Evolutionary conservation across 2,113 vertebrate genomes (phyloP).

Genomic region (Prunella fulvescens): DNA sequence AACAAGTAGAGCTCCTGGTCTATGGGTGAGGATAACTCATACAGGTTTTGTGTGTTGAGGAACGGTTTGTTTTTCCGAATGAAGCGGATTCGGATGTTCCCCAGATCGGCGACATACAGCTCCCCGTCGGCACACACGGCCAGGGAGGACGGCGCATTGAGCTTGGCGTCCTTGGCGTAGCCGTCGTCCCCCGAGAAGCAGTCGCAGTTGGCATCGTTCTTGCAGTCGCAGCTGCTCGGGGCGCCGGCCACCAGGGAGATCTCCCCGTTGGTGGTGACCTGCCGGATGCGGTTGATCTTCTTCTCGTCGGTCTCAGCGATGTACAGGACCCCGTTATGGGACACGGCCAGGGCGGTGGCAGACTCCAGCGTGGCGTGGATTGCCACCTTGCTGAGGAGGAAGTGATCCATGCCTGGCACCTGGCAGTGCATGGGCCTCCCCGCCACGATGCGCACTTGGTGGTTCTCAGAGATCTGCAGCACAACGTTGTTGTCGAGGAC

Average conservation of each 20-base stretch:
- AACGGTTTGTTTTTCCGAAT: slow-evolving; percentile 93
- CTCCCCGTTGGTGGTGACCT: slow-evolving; percentile 92
- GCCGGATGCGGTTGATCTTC: slow-evolving; percentile 93
- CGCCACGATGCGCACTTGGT: slow-evolving; percentile 94
- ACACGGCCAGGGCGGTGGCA: slow-evolving; percentile 88
- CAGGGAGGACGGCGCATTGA: slow-evolving; percentile 89
- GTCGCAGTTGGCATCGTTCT: slow-evolving; percentile 95
- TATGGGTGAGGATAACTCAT: slow-evolving; percentile 92
- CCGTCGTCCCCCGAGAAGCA: slow-evolving; percentile 96
- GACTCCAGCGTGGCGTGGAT: slow-evolving; percentile 94
- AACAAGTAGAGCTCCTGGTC: slow-evolving; percentile 97
- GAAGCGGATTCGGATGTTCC: slow-evolving; percentile 92
- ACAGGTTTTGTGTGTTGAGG: slow-evolving; percentile 91
- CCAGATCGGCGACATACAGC: slow-evolving; percentile 91
- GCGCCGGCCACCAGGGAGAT: slow-evolving; percentile 93
- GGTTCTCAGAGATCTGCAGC: slow-evolving; percentile 95
- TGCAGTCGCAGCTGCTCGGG: slow-evolving; percentile 94
- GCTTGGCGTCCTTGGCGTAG: slow-evolving; percentile 94
- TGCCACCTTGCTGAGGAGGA: slow-evolving; percentile 92
- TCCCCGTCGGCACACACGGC: slow-evolving; percentile 93
- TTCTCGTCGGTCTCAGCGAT: slow-evolving; percentile 96
- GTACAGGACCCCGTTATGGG: slow-evolving; percentile 90
- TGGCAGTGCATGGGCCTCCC: slow-evolving; percentile 98
- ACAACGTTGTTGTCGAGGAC: slow-evolving; percentile 97
- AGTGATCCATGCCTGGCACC: slow-evolving; percentile 95